Conservation (phyloP, 2,888 invertebrate genomes). For the Phrixothrix hirtus region DNA sequence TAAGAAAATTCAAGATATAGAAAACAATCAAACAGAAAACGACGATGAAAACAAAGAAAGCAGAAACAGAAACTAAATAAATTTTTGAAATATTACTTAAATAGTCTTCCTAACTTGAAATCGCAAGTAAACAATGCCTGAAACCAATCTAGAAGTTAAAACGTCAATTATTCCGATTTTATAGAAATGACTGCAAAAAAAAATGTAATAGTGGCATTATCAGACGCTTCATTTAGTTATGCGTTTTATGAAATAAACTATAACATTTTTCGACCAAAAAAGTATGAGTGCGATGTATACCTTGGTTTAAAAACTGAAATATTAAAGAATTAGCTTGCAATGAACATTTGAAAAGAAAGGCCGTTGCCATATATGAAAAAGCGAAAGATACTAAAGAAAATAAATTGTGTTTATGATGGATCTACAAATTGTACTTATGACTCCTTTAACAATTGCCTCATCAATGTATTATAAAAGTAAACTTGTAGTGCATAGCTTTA, state of each 20-base stretch:
- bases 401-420: constrained; percentile 19
- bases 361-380: constrained; percentile 13
- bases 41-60: neutral
- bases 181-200: too few species aligned
- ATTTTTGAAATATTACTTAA: constrained; percentile 1
- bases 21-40: neutral
- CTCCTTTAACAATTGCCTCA: constrained; percentile 13
- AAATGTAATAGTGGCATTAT: too few species aligned
- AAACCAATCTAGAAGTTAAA: too few species aligned
- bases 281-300: constrained; percentile 32
- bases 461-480: constrained; percentile 32
- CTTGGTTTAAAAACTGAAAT: constrained; percentile 6
- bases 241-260: too few species aligned
- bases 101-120: too few species aligned
- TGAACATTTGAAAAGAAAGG: constrained; percentile 1
- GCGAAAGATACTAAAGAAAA: constrained; percentile 7
- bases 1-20: neutral
- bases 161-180: too few species aligned
- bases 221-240: constrained; percentile 30
- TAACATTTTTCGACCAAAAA: constrained; percentile 34
- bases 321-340: neutral
- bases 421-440: constrained; percentile 18
- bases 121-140: too few species aligned
- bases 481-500: constrained; percentile 30
- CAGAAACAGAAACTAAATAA: neutral